These are phyloP conservation scores for Euura saliciscinereae DNA, from an alignment of 1,140 invertebrate species.

Conservation along the genomic window DNA sequence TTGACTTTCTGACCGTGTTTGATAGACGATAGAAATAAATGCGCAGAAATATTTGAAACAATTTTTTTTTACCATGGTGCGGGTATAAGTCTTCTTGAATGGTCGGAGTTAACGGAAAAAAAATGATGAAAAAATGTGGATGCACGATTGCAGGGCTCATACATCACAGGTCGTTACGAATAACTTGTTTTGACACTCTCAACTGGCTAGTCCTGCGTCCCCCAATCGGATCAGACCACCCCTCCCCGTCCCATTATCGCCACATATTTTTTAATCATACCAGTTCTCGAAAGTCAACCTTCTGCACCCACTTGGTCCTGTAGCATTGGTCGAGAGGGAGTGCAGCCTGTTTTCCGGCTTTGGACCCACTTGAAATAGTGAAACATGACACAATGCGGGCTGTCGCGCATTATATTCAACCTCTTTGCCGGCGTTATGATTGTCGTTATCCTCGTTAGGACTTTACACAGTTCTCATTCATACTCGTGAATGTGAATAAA, in stretches of 20 bases:
- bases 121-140: background rate
- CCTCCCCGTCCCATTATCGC: slow-evolving; percentile 8
- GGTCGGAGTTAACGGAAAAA: background rate
- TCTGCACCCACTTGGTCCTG: background rate
- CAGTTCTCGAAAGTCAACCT: background rate
- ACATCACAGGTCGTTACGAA: slow-evolving; percentile 5
- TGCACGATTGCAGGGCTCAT: background rate
- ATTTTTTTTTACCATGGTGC: background rate
- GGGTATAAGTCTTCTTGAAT: background rate
- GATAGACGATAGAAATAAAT: background rate
- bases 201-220: background rate
- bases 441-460: background rate
- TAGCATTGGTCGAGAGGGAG: background rate
- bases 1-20: background rate
- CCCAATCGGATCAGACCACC: background rate
- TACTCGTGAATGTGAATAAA: too few species aligned
- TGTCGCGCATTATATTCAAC: slow-evolving; percentile 9
- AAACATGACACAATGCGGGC: slow-evolving; percentile 8
- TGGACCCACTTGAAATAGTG: slow-evolving; percentile 1
- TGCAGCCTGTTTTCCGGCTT: background rate
- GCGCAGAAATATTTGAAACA: background rate
- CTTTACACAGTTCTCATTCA: background rate
- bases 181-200: slow-evolving; percentile 11
- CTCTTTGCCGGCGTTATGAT: background rate
- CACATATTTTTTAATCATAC: slow-evolving; percentile 14